These are phyloP conservation scores for Egretta garzetta DNA, from an alignment of 2,113 vertebrate genomes.

Conservation along the genomic window DNA sequence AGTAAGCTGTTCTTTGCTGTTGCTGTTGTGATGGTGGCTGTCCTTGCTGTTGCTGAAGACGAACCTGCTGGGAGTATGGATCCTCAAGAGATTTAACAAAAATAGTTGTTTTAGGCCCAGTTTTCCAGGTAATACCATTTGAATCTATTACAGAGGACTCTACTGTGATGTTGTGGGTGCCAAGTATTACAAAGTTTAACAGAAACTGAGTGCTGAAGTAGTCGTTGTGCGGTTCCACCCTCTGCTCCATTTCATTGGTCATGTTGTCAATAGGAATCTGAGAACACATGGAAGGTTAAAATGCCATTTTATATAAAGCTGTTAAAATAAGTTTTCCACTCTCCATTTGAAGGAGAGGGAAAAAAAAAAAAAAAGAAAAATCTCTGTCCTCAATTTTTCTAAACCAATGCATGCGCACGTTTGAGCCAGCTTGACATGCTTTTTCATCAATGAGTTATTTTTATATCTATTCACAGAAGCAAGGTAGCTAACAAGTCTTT, in stretches of 20 bases:
- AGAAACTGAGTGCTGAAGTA: conserved; percentile 99
- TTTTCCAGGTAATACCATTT: conserved; percentile 92
- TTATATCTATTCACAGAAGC: neutral
- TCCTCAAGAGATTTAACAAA: conserved; percentile 94
- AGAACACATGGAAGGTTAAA: conserved; percentile 25
- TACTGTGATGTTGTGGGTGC: conserved; percentile 91
- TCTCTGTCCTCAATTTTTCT: neutral
- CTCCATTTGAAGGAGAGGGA: neutral
- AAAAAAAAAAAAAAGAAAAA: neutral
- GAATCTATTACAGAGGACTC: conserved; percentile 95
- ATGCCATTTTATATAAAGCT: neutral
- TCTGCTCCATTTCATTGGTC: conserved; percentile 95
- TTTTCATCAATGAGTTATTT: neutral
- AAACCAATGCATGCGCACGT: neutral
- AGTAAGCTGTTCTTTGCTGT: conserved; percentile 75
- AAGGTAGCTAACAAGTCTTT: neutral
- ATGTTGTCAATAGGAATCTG: conserved; percentile 88
- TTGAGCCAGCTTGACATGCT: neutral
- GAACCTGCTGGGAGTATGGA: conserved; percentile 92
- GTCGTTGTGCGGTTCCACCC: conserved; percentile 96
- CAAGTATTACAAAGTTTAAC: conserved; percentile 90
- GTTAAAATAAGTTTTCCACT: neutral
- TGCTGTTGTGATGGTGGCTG: conserved; percentile 77
- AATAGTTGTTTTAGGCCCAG: conserved; percentile 89
- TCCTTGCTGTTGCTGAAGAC: conserved; percentile 85